A percentile compares a stretch with the other conserved stretches of the same genome.
Conservation (phyloP, 1,140 invertebrate species). For the Drosophila ohnishii region DNA sequence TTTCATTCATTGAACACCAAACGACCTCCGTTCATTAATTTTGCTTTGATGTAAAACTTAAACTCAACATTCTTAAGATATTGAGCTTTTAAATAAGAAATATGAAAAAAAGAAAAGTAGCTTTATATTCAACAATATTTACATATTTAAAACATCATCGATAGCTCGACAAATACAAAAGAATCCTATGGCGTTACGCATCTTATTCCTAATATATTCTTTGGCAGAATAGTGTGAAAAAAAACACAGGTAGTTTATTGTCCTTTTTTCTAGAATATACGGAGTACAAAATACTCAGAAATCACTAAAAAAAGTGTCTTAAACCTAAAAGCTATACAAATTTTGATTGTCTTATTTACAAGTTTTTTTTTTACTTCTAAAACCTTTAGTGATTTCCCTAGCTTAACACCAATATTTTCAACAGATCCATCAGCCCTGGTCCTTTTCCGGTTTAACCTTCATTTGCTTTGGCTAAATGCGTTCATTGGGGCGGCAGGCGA, state of each 20-base stretch:
- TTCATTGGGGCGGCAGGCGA: conserved; percentile 20
- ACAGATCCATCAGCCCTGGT: conserved; percentile 33
- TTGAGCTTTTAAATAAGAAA: too few relatives aligned
- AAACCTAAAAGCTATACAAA: not conserved
- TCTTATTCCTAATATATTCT: not conserved
- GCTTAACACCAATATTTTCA: not conserved
- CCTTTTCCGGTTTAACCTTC: conserved; percentile 53
- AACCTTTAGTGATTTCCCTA: not conserved
- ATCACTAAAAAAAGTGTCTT: not conserved
- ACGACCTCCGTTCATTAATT: too few relatives aligned
- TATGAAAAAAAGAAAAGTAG: too few relatives aligned
- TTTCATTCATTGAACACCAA: too few relatives aligned
- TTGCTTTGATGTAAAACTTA: too few relatives aligned
- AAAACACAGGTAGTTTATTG: too few relatives aligned
- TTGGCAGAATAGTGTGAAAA: not conserved
- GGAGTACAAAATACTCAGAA: too few relatives aligned
- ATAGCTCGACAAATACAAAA: not conserved
- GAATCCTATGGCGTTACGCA: not conserved
- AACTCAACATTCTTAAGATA: too few relatives aligned
- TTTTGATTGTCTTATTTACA: too few relatives aligned
- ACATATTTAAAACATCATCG: too few relatives aligned
- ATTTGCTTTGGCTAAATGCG: conserved; percentile 60
- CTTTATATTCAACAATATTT: too few relatives aligned
- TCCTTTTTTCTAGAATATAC: too few relatives aligned
- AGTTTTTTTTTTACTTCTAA: not conserved